Conservation (phyloP, 2,888 invertebrate species). For the Aleiodes leptofemur region DNA sequence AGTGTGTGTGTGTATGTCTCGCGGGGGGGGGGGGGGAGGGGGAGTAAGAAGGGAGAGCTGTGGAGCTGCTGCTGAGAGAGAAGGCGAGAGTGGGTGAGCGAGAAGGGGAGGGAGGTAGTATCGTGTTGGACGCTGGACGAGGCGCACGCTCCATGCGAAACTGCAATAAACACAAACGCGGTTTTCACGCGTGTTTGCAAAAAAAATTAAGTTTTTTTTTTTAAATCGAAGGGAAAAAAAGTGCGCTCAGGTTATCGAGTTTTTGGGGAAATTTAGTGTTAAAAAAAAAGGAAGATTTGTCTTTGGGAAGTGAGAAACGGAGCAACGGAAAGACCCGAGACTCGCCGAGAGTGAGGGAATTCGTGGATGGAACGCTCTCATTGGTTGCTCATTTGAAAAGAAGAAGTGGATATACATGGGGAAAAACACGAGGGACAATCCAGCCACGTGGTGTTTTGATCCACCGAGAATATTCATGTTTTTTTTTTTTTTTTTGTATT, state of each 20-base stretch:
- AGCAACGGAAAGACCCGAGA: conserved; percentile 21
- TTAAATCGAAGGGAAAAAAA: background rate
- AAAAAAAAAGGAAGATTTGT: background rate
- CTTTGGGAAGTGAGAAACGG: background rate
- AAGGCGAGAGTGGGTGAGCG: conserved; percentile 58
- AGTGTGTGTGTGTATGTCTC: too few species aligned
- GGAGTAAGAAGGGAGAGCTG: conserved; percentile 48
- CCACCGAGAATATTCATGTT: background rate
- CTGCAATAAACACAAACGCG: conserved; percentile 53
- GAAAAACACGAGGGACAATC: conserved; percentile 5
- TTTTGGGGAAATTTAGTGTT: conserved; percentile 4
- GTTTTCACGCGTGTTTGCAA: conserved; percentile 61
- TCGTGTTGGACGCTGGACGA: conserved; percentile 74
- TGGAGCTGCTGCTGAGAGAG: conserved; percentile 61
- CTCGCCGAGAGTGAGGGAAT: conserved; percentile 11
- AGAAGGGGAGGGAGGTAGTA: conserved; percentile 69
- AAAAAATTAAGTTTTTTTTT: background rate
- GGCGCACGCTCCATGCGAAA: conserved; percentile 72
- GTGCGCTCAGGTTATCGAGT: too few species aligned
- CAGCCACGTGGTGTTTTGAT: conserved; percentile 39
- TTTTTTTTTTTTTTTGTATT: conserved; percentile 33
- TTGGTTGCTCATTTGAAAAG: conserved; percentile 1
- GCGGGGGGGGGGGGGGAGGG: conserved; percentile 46
- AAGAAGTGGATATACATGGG: conserved; percentile 34
- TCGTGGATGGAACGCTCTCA: conserved; percentile 3